Percentiles rank a stretch among this genome's conserved stretches.
Conservation (phyloP, 2,888 invertebrate species). For the Conomelus anceps region DNA sequence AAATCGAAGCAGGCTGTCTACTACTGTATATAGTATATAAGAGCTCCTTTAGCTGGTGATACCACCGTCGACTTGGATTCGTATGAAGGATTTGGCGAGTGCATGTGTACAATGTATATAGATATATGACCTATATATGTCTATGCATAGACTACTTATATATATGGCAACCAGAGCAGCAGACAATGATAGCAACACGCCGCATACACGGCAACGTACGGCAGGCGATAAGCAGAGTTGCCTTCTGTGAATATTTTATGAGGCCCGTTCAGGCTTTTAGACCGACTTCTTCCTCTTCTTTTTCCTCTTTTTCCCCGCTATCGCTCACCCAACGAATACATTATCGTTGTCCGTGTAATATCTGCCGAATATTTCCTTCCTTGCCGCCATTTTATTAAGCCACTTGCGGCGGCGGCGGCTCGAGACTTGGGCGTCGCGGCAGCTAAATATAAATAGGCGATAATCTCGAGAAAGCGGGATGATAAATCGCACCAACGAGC, state of each 20-base stretch:
- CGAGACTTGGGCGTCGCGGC: too few species aligned
- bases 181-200: too few species aligned
- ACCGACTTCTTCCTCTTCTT: neutral
- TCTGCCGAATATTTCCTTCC: neutral
- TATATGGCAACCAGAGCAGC: neutral
- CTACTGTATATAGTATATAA: neutral
- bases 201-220: neutral
- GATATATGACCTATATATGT: too few species aligned
- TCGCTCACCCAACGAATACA: neutral
- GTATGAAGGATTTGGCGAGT: neutral
- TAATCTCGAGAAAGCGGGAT: neutral
- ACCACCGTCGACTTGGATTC: neutral
- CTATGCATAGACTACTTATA: too few species aligned
- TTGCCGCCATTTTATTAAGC: neutral
- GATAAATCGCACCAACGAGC: neutral
- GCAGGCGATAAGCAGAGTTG: neutral
- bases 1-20: neutral
- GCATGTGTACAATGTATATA: neutral
- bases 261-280: neutral
- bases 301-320: neutral
- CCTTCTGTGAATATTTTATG: neutral
- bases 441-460: neutral
- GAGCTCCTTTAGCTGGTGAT: neutral
- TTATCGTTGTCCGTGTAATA: neutral
- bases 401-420: neutral